Evolutionary conservation across 2,113 vertebrate genomes (phyloP), one percentile per base, ranked within the genome.

Genomic region (Forbesichthys agassizii): DNA sequence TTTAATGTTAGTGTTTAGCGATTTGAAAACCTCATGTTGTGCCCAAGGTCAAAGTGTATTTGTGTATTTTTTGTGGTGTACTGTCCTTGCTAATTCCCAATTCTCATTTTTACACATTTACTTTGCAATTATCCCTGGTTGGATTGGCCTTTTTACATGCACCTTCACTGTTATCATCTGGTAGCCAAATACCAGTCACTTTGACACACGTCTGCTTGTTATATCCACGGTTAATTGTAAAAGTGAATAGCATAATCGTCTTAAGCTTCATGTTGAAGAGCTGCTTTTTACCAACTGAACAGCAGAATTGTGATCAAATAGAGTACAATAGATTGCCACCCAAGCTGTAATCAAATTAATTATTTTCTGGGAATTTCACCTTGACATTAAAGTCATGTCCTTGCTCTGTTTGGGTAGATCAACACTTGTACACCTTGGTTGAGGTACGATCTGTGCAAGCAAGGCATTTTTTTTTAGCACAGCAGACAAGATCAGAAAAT

Each of bases 321-420:
- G 18, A 16, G 1, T 60, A 8, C 27, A 48, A 48, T 49, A 3
- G 36, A 67, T 61, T 11, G 56, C 16, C 9, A 5, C 14, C 54
- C 48, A 27, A 33, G 5, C 7, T 62, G 33, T 53, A 51, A 52
- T 55, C 57, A 36, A 1, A 33, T 27, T 42, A 66, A 63, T 57
- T 52, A 60, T 69, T 59, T 33, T 16, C 52, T 46, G 68, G 54
- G 71, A 66, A 53, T 73, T n/a, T 13, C 16, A 58, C 14, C 59
- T 68, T 6, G 59, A 69, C 57, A 61, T 72, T 48, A 42, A 3
- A 16, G 13, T 0, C 9, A 47, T 60, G 73, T 62, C 47, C 52
- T 6, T 33, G 11, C 27, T 52, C 56, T 57, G 66, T 14, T 33
- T 11, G 53, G 33, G 7, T 10, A 2, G 36, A 57, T 42, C 16